Base-by-base conservation (phyloP, 2,888 invertebrate species). In the Drosophila cognata region DNA sequence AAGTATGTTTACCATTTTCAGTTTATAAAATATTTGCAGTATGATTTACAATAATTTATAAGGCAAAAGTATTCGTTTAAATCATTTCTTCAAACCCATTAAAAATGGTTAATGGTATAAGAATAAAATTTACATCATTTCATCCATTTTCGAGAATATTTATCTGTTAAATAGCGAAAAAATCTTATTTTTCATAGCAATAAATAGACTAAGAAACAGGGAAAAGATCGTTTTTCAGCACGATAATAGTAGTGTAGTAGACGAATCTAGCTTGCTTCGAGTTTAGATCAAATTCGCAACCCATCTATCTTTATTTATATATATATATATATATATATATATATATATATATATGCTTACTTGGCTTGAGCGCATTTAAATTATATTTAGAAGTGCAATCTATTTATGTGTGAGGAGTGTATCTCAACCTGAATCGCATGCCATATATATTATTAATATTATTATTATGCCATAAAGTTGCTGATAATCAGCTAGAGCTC, bases 321-420 rank as follows among this genome's bases (percentile, higher is more conserved):
- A 36, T 36, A 18, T 21, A n/a, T n/a, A 41, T 11, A 8, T 16
- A n/a, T n/a, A 33, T 52, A 31, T 25, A 21, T 53, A 41, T n/a
- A 41, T 2, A 18, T 10, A 35, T 53, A 43, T 43, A 43, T 43
- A 43, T 4, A 41, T 21, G 28, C 13, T 28, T n/a, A 18, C 25
- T 35, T 36, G 25, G 51, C 35, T 55, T 35, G 28, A n/a, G 29
- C 28, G 29, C 57, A 16, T 43, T 57, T 25, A 5, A 11, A 41
- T 38, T 71, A 71, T 71, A 70, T 56, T 43, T 71, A 61, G 57
- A 41, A 62, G 5, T 61, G 43, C 71, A 57, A 71, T 71, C 71
- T 62, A 61, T 56, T 71, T 61, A 36, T 50, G 31, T n/a, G 35
- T 21, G 43, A 29, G 28, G 38, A 43, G 36, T 29, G 50, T 28